These are phyloP conservation scores for Pygathrix nemaeus DNA, from an alignment of 2,113 vertebrate species.

Conservation along the genomic window DNA sequence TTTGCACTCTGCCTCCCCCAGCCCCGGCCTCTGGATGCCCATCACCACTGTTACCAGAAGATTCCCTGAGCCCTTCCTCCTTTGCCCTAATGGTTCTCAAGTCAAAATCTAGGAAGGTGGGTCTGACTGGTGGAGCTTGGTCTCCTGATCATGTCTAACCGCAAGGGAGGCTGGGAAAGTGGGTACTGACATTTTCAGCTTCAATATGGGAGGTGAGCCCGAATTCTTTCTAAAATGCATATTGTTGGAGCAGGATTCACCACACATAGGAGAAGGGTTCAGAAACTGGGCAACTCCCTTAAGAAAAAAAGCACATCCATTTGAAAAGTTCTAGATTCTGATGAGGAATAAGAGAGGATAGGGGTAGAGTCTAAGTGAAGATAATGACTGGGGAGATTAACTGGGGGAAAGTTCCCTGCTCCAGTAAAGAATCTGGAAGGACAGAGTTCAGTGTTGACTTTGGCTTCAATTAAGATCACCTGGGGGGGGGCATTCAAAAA, in stretches of 20 bases:
- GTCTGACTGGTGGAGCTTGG: background rate
- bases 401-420: background rate
- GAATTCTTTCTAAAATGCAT: background rate
- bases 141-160: background rate
- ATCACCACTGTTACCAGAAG: background rate
- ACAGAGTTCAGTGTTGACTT: background rate
- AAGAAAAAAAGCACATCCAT: background rate
- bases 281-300: background rate
- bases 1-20: background rate
- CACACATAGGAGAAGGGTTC: background rate
- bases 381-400: background rate
- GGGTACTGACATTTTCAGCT: background rate
- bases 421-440: background rate
- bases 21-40: background rate
- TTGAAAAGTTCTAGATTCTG: constrained; percentile 6
- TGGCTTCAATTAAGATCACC: background rate
- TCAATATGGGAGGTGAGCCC: background rate
- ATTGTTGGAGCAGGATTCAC: background rate
- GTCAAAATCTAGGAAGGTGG: background rate
- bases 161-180: background rate
- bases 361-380: background rate
- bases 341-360: background rate
- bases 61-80: background rate
- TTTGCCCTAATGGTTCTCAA: background rate
- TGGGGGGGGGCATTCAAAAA: background rate